Evolutionary conservation across 2,113 vertebrate species (phyloP).

Genomic region (Hepsetus odoe): DNA sequence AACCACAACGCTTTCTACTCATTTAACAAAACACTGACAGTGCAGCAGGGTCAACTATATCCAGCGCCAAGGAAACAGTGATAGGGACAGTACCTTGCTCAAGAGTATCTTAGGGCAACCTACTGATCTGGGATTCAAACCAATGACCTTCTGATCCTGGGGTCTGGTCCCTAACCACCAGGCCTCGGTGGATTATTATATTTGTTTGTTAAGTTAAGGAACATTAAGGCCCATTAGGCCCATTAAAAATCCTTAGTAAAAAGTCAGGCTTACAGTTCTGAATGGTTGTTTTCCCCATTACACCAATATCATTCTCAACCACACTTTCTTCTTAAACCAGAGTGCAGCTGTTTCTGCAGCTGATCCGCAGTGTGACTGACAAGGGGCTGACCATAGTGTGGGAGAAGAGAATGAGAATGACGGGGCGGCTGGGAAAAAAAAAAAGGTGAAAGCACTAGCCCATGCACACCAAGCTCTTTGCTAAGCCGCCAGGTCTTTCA

Average conservation of each 20-base stretch:
- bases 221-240: too few species aligned
- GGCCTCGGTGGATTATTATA: too few species aligned
- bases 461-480: constrained; percentile 66
- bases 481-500: constrained; percentile 71
- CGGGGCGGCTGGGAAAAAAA: constrained; percentile 51
- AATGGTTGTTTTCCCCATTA: constrained; percentile 48
- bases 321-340: constrained; percentile 47
- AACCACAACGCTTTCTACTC: too few species aligned
- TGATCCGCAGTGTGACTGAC: constrained; percentile 64
- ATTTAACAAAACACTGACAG: too few species aligned
- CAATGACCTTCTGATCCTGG: too few species aligned
- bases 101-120: too few species aligned
- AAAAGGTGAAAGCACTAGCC: constrained; percentile 59
- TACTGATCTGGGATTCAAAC: too few species aligned
- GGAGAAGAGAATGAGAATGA: background rate
- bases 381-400: constrained; percentile 21
- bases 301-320: constrained; percentile 56
- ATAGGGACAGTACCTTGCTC: too few species aligned
- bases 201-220: background rate
- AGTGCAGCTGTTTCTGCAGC: constrained; percentile 68
- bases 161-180: too few species aligned
- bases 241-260: background rate
- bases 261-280: background rate
- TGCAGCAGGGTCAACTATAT: too few species aligned
- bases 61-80: too few species aligned